Evolutionary conservation across 1,140 invertebrate species (phyloP).

Genomic region (Drosophila azteca): DNA sequence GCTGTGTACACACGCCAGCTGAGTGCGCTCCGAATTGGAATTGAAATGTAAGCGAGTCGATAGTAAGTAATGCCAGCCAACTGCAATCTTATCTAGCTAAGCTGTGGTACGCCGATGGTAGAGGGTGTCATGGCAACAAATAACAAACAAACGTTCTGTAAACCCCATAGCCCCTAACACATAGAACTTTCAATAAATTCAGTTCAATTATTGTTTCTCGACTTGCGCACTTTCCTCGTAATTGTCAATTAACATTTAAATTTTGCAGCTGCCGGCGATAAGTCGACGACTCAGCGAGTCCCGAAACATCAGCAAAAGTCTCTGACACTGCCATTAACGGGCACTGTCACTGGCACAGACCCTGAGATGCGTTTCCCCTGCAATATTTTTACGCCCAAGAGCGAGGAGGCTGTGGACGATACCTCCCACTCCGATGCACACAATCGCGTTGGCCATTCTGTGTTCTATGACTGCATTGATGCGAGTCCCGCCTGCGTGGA

Average conservation of each 20-base stretch:
- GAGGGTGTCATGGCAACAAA: slow-evolving; percentile 71
- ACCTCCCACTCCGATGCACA: slow-evolving; percentile 72
- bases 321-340: slow-evolving; percentile 72
- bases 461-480: slow-evolving; percentile 85
- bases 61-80: slow-evolving; percentile 48
- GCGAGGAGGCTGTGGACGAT: slow-evolving; percentile 69
- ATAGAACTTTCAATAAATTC: slow-evolving; percentile 46
- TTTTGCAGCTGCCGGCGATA: slow-evolving; percentile 25
- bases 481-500: slow-evolving; percentile 85
- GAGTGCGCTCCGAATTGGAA: slow-evolving; percentile 29
- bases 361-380: slow-evolving; percentile 69
- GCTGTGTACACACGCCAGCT: slow-evolving; percentile 46
- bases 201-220: slow-evolving; percentile 52
- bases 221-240: slow-evolving; percentile 8
- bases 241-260: slow-evolving; percentile 45
- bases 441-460: slow-evolving; percentile 83
- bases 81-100: slow-evolving; percentile 62
- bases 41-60: slow-evolving; percentile 25
- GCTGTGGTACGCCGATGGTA: slow-evolving; percentile 12
- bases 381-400: slow-evolving; percentile 67
- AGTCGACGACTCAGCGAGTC: slow-evolving; percentile 26
- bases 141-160: slow-evolving; percentile 51
- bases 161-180: slow-evolving; percentile 7
- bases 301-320: slow-evolving; percentile 68
- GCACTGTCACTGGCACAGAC: slow-evolving; percentile 46